Evolutionary conservation across 2,113 vertebrate genomes (phyloP), one percentile per base, ranked within the genome.

Genomic region (Microtus montanus): DNA sequence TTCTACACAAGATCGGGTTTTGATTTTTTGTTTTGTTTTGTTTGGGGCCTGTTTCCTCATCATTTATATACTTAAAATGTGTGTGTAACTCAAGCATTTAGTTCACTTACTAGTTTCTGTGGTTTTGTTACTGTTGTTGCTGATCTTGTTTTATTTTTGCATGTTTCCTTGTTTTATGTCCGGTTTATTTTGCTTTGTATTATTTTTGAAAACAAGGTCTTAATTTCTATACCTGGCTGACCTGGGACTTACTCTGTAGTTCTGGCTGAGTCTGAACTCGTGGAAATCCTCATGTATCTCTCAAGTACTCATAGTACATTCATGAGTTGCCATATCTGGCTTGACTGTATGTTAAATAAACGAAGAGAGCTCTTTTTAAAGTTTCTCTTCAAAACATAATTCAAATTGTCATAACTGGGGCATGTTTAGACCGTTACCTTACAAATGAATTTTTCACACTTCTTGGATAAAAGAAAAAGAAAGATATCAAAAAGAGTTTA

Each of bases 341-440:
- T 63, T 61, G 74, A 47, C 52, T 14, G 2, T 68, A 6, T 95
- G 92, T 96, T 93, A 88, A 92, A 88, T 61, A n/a, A 95, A 80
- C 74, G 35, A 93, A 80, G 41, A 83, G 63, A 89, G 19, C 24
- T 89, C 49, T 33, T 77, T 44, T 35, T 93, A 87, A 91, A 89
- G 84, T 91, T 94, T 63, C 83, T 87, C 83, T 79, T 33, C 26
- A 22, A 94, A 92, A 44, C 82, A 82, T 68, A 94, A 86, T 91
- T 92, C 7, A 87, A 74, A 87, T 95, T 96, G 49, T 22, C 41
- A 49, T 73, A 70, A 49, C 17, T 54, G 86, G 28, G 38, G 14
- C 11, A 86, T 89, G 12, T 73, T 82, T 91, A 74, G 73, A 89
- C 38, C 68, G 12, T 83, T 49, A 74, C 9, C 14, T 89, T 68